Conservation (phyloP, 2,113 vertebrate genomes). For the Psilopsiagon aurifrons region DNA sequence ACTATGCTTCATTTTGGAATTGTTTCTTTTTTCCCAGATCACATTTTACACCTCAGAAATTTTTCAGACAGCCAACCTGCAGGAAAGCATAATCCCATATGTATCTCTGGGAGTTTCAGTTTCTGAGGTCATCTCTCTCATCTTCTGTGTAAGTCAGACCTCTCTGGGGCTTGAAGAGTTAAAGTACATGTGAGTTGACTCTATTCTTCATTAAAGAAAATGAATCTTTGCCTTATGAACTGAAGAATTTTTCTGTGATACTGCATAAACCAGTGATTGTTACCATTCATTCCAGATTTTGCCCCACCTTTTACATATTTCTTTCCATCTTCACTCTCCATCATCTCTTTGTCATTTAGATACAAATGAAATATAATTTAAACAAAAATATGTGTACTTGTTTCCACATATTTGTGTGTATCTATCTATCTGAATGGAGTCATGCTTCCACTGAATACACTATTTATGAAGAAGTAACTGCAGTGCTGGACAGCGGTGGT, state of each 20-base stretch:
- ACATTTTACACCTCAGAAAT: constrained; percentile 87
- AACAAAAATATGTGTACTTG: neutral
- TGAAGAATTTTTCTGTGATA: neutral
- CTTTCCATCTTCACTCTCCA: neutral
- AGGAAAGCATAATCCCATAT: constrained; percentile 72
- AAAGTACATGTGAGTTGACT: neutral
- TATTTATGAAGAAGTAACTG: neutral
- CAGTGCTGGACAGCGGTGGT: neutral
- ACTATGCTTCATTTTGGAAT: neutral
- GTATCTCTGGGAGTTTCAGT: constrained; percentile 76
- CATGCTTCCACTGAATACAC: neutral
- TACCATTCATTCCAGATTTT: neutral
- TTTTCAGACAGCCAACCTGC: constrained; percentile 79
- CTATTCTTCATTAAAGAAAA: neutral
- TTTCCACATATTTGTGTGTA: neutral
- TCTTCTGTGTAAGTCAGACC: constrained; percentile 77
- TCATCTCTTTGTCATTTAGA: neutral
- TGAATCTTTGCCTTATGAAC: neutral
- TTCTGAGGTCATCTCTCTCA: constrained; percentile 74
- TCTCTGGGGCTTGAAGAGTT: neutral
- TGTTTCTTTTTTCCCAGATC: constrained; percentile 71
- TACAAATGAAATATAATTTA: neutral
- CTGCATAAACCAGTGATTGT: neutral
- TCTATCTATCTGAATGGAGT: neutral
- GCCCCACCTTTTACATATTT: neutral